Evolutionary conservation across 2,797 vertebrate genomes (phyloP).

Genomic region (Cryptoprocta ferox): DNA sequence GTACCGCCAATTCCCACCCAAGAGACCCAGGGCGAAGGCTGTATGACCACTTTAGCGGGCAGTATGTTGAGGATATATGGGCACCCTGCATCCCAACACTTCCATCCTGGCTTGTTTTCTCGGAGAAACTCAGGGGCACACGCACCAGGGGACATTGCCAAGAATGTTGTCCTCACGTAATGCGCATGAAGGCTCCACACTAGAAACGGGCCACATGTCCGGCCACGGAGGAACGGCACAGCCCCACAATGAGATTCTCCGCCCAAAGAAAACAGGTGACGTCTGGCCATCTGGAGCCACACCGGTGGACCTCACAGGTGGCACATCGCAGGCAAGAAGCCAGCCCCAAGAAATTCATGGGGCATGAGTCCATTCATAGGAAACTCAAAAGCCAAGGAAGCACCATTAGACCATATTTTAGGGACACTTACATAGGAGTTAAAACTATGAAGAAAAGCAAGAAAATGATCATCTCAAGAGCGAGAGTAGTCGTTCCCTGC

Average conservation of each 20-base stretch:
- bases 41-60: accelerated
- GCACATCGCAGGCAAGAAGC: neutral
- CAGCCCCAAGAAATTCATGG: neutral
- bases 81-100: accelerated
- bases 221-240: accelerated
- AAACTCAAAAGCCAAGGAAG: neutral
- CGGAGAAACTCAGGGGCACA: neutral
- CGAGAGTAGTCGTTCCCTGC: no score
- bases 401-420: no score
- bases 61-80: accelerated
- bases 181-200: accelerated
- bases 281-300: accelerated
- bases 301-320: accelerated
- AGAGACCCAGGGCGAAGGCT: neutral
- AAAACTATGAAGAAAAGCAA: neutral
- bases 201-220: neutral
- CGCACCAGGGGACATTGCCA: accelerated
- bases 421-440: neutral
- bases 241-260: accelerated
- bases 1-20: neutral
- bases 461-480: neutral
- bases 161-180: neutral
- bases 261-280: accelerated
- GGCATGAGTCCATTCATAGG: accelerated
- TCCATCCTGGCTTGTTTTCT: neutral